Percentiles rank a stretch among this genome's conserved stretches.
Conservation (phyloP, 2,888 invertebrate species). For the Hartigia nigra region DNA sequence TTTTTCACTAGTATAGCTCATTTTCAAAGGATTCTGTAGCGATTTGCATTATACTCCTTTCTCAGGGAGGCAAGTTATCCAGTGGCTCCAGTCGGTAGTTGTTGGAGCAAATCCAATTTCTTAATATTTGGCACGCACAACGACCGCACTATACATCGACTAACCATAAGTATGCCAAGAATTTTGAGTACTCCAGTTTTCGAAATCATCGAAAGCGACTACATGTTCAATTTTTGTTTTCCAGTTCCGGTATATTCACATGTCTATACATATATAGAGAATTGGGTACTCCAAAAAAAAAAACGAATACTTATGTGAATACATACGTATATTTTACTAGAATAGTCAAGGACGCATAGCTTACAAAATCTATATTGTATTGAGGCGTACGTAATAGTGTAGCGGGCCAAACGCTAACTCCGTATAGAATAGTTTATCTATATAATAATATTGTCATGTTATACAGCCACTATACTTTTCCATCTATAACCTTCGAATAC, state of each 20-base stretch:
- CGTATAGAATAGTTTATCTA: not conserved
- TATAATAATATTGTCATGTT: not conserved
- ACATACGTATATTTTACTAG: not conserved
- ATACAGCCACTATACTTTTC: not conserved
- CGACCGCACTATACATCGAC: not conserved
- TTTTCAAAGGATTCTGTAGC: not conserved
- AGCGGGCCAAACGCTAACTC: not conserved
- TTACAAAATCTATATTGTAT: not conserved
- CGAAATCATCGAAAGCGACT: not conserved
- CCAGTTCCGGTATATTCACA: not conserved
- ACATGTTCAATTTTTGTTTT: not conserved
- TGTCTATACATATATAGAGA: not conserved
- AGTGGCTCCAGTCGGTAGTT: not conserved
- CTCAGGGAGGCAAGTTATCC: not conserved
- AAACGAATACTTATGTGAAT: not conserved
- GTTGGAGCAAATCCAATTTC: conserved; percentile 12
- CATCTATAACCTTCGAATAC: conserved; percentile 1
- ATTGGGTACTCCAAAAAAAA: not conserved
- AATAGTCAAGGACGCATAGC: not conserved
- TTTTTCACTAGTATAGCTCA: not conserved
- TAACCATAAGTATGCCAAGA: conserved; percentile 2
- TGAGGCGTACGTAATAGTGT: not conserved
- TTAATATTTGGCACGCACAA: conserved; percentile 5
- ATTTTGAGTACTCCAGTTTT: not conserved
- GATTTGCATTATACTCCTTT: not conserved